phyloP scores from a whole-genome alignment of 1,140 invertebrate genomes.

The Ruditapes philippinarum region DNA sequence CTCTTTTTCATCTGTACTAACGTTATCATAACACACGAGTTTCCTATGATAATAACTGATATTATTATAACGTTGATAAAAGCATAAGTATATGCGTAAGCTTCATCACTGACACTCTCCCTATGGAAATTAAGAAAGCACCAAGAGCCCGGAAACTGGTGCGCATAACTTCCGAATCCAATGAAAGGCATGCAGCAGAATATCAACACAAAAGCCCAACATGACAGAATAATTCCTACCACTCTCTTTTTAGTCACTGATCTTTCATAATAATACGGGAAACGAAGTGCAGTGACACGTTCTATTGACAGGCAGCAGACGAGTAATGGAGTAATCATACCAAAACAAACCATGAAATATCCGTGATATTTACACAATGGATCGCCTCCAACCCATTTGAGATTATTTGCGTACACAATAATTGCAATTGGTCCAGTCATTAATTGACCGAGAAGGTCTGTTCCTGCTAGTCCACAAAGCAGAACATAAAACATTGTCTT shows the following conservation, averaged over 20 bases:
- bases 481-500: conserved; percentile 86
- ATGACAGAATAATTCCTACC: conserved; percentile 77
- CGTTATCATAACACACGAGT: conserved; percentile 81
- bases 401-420: conserved; percentile 84
- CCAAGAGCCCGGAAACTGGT: conserved; percentile 86
- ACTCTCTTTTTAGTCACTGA: conserved; percentile 81
- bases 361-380: conserved; percentile 85
- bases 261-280: conserved; percentile 86
- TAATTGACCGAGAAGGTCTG: conserved; percentile 86
- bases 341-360: conserved; percentile 86
- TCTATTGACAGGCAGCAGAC: conserved; percentile 86
- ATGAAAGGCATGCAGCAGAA: conserved; percentile 85
- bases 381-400: conserved; percentile 83
- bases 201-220: conserved; percentile 82
- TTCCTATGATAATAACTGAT: conserved; percentile 81
- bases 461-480: conserved; percentile 85
- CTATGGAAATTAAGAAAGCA: conserved; percentile 87
- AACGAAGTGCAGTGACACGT: conserved; percentile 84
- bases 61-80: conserved; percentile 83
- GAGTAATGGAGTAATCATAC: conserved; percentile 85
- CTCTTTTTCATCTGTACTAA: conserved; percentile 82
- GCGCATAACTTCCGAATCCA: conserved; percentile 85
- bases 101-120: conserved; percentile 78
- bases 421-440: conserved; percentile 85
- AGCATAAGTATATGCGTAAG: conserved; percentile 82